Conservation (phyloP, 2,797 vertebrate species). For the Triplophysa yarkandensis region DNA sequence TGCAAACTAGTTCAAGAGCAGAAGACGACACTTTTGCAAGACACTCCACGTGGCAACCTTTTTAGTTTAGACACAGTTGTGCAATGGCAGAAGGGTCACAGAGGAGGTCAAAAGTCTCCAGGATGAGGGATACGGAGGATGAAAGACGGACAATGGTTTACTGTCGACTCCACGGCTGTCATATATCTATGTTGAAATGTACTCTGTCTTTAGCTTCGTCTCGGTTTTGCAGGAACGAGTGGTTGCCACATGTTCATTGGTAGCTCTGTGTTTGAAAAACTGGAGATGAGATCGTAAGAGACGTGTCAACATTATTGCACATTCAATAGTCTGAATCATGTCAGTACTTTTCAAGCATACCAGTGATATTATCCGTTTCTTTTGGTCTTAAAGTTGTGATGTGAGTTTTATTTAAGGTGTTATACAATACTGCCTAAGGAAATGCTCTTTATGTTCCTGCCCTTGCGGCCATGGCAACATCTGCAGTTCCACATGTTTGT, state of each 20-base stretch:
- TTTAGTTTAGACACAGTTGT: constrained; percentile 31
- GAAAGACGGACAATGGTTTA: constrained; percentile 81
- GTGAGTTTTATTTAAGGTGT: constrained; percentile 6
- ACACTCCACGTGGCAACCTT: constrained; percentile 29
- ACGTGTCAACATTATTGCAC: constrained; percentile 45
- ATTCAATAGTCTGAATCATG: constrained; percentile 39
- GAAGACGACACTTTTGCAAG: constrained; percentile 8
- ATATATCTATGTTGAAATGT: constrained; percentile 75
- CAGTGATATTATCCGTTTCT: constrained; percentile 24
- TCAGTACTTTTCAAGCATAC: neutral
- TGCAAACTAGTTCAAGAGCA: too few species aligned
- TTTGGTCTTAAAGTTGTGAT: neutral
- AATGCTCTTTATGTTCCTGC: constrained; percentile 1
- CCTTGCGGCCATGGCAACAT: constrained; percentile 15
- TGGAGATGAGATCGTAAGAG: constrained; percentile 12
- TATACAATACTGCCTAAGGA: constrained; percentile 19
- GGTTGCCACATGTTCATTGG: constrained; percentile 71
- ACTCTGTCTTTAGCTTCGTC: constrained; percentile 59
- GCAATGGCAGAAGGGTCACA: constrained; percentile 75
- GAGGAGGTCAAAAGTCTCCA: constrained; percentile 67
- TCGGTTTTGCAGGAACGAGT: constrained; percentile 66
- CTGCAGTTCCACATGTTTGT: constrained; percentile 29
- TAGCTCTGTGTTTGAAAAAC: constrained; percentile 25
- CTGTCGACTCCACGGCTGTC: constrained; percentile 68
- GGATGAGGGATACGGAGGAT: constrained; percentile 80